Conservation (phyloP, 2,888 invertebrate species). For the Zootermopsis nevadensis region DNA sequence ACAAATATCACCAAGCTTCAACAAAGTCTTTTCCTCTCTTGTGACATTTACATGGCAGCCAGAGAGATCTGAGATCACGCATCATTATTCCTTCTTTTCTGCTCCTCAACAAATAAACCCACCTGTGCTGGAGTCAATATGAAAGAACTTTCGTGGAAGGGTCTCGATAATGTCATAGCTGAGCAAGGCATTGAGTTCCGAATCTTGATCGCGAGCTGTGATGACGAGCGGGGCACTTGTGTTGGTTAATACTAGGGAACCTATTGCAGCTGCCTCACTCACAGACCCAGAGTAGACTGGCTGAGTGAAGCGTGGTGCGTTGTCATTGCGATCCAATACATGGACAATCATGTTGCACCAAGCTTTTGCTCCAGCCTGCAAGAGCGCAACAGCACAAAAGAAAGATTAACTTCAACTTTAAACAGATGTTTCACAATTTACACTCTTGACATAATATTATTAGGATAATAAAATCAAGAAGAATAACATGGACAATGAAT, state of each 20-base stretch:
- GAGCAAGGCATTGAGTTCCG: conserved; percentile 85
- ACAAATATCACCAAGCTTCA: too few relatives aligned
- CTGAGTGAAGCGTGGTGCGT: conserved; percentile 78
- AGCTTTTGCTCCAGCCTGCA: conserved; percentile 74
- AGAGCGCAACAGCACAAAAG: conserved; percentile 44
- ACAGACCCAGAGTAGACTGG: conserved; percentile 77
- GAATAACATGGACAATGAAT: too few relatives aligned
- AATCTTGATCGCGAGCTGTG: conserved; percentile 85
- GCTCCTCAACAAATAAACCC: conserved; percentile 34
- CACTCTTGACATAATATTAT: too few relatives aligned
- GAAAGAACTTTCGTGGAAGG: conserved; percentile 81
- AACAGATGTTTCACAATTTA: too few relatives aligned
- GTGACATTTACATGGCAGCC: too few relatives aligned
- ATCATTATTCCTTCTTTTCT: too few relatives aligned
- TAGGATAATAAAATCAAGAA: too few relatives aligned
- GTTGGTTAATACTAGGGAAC: conserved; percentile 78
- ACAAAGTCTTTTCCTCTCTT: too few relatives aligned
- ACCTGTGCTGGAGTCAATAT: conserved; percentile 84
- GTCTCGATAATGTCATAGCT: conserved; percentile 88
- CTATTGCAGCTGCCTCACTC: conserved; percentile 78
- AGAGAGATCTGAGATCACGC: too few relatives aligned
- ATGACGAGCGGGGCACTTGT: conserved; percentile 84
- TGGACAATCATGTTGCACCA: conserved; percentile 81
- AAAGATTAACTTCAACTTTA: not conserved
- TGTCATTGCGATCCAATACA: conserved; percentile 90